Base-by-base conservation (phyloP, 2,797 vertebrate genomes). In the Coccyzus lansbergi region DNA sequence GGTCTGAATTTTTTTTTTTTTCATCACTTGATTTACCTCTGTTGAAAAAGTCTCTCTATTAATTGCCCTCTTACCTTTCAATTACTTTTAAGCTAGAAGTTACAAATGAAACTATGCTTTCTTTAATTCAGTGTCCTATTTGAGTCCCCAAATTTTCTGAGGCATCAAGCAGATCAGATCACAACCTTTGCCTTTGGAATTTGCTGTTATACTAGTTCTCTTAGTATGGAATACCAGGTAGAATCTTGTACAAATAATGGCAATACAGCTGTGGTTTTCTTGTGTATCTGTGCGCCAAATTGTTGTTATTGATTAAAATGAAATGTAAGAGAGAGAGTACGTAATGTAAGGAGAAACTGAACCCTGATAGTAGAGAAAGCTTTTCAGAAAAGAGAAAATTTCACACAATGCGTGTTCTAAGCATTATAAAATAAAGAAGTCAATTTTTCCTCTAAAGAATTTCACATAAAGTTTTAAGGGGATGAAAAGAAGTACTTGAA, bases 151-250 rank as follows among this genome's bases (percentile, higher is more conserved):
- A 14, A 64, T 93, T 86, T 90, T 38, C 63, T 56, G 78, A 88
- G 82, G 53, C 72, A 44, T 80, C 90, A 59, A 94, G 82, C 64
- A 46, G 84, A 86, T 93, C 55, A 60, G 49, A 70, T 78, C 92
- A 88, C 17, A 7, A 79, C n/a, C 60, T 96, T 95, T 77, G 75
- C 25, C 96, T 93, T 87, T 46, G 90, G 79, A 75, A 85, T 86
- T 67, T 72, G 58, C 34, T 83, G 9, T 42, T 46, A 25, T 2
- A 64, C 10, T 52, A 76, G 76, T 83, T 74, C 36, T 44, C 18
- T 74, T 28, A 17, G 18, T 34, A 40, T 69, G 90, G 38, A 83
- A 96, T 92, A 74, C 20, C 1, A 0, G 17, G 29, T 15, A 42
- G 49, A 28, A 44, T 26, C 16, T 34, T 44, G 19, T 5, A 12